Evolutionary conservation across 2,113 vertebrate genomes (phyloP).

Genomic region (Columbina picui): DNA sequence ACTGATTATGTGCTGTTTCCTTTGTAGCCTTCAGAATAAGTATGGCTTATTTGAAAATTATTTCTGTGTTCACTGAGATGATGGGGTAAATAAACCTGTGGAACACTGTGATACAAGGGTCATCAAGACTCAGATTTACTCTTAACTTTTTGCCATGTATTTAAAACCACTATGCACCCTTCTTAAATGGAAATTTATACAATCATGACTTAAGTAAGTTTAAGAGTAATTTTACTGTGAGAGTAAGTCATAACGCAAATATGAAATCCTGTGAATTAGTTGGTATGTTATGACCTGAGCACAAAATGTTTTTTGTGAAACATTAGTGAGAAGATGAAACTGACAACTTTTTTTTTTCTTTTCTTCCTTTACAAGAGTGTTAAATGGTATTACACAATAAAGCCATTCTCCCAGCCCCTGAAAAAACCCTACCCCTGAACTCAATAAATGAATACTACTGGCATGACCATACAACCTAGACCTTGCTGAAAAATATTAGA

Average conservation of each 20-base stretch:
- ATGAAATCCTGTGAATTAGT: background rate
- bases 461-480: background rate
- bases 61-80: background rate
- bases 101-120: background rate
- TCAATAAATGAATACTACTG: background rate
- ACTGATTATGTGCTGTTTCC: background rate
- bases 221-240: background rate
- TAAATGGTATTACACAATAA: background rate
- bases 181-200: background rate
- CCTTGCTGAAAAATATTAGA: background rate
- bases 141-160: background rate
- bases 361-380: background rate
- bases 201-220: background rate
- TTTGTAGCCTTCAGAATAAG: background rate
- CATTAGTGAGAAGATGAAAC: background rate
- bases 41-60: background rate
- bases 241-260: background rate
- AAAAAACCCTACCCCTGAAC: background rate
- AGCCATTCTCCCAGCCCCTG: background rate
- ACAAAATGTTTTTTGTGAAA: background rate
- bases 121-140: background rate
- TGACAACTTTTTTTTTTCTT: background rate
- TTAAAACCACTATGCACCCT: background rate
- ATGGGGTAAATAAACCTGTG: background rate
- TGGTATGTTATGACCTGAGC: background rate